Evolutionary conservation across 2,888 invertebrate species (phyloP), one percentile per base, ranked within the genome.

Genomic region (Leptinotarsa haldemani): DNA sequence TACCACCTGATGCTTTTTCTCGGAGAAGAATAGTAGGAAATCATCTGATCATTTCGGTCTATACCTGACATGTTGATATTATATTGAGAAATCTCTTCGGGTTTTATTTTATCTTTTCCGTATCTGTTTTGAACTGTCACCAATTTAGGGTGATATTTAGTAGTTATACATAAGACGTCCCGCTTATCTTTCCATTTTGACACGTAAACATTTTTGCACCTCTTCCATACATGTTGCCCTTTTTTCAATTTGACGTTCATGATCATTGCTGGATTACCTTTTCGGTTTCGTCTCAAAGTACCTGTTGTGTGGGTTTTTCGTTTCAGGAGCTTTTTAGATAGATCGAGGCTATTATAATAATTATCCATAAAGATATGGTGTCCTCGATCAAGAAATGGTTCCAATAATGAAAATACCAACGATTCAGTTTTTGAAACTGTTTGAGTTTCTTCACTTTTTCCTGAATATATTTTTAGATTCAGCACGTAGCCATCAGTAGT

Each of bases 331-430:
- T 67, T 80, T 74, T 25, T 78, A 72, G 74, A 81, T 7, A 79
- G 56, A 30, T 40, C n/a, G n/a, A 71, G 12, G 63, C 71, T 73
- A 53, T 74, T 76, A 53, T 74, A 76, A 70, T 25, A 74, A 63
- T 76, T 71, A 50, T 76, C 83, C 82, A 83, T 84, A 70, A 74
- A 82, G 22, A 84, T 65, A 69, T 82, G 47, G 20, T 71, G 47
- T 15, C 70, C 70, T 20, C 56, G 53, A 53, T 56, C 56, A 30
- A 69, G 47, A 68, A 47, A 73, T 15, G 70, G 72, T 65, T 63
- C 68, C 73, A 75, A 58, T 20, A 75, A 53, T 12, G 63, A 63
- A 66, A 46, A n/a, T 22, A 75, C 73, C 63, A 75, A 47, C 16
- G 75, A 16, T 30, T 70, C 50, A 40, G 68, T 67, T 70, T 73